phyloP scores from a whole-genome alignment of 2,797 vertebrate genomes.

The Phaenicophaeus curvirostris region DNA sequence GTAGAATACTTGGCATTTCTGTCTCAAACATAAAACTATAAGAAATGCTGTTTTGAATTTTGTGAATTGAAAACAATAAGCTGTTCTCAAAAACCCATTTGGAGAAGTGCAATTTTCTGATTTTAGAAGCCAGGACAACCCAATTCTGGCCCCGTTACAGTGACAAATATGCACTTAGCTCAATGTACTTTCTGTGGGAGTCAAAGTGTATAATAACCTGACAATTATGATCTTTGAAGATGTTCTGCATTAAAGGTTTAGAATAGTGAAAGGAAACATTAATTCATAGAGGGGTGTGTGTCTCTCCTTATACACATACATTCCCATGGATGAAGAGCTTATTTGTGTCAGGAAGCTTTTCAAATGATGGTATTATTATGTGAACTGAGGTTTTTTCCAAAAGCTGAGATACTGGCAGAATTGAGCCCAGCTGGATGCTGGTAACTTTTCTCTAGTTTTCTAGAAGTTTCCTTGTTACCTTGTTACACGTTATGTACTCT shows the following conservation, averaged over 20 bases:
- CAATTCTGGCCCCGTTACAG: conserved; percentile 5
- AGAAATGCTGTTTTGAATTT: conserved; percentile 44
- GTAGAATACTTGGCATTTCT: conserved; percentile 36
- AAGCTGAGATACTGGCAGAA: background rate
- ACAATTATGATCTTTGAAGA: conserved; percentile 50
- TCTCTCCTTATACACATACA: background rate
- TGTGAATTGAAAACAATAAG: conserved; percentile 46
- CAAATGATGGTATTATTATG: conserved; percentile 20
- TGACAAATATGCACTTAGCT: conserved; percentile 34
- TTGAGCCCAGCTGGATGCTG: conserved; percentile 13
- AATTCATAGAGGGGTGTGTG: background rate
- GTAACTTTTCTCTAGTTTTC: background rate
- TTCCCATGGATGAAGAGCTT: conserved; percentile 17
- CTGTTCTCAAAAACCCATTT: conserved; percentile 47
- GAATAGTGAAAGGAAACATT: conserved; percentile 43
- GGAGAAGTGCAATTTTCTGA: conserved; percentile 51
- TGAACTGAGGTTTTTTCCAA: conserved; percentile 13
- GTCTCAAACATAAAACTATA: conserved; percentile 26
- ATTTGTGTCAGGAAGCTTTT: conserved; percentile 52
- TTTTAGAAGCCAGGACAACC: conserved; percentile 52
- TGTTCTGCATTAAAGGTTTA: conserved; percentile 52
- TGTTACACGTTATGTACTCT: background rate
- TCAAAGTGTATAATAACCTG: conserved; percentile 37
- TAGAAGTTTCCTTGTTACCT: conserved; percentile 3
- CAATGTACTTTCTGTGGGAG: conserved; percentile 3